Base-by-base conservation (phyloP, 1,140 invertebrate species). In the Drosophila carrolli region DNA sequence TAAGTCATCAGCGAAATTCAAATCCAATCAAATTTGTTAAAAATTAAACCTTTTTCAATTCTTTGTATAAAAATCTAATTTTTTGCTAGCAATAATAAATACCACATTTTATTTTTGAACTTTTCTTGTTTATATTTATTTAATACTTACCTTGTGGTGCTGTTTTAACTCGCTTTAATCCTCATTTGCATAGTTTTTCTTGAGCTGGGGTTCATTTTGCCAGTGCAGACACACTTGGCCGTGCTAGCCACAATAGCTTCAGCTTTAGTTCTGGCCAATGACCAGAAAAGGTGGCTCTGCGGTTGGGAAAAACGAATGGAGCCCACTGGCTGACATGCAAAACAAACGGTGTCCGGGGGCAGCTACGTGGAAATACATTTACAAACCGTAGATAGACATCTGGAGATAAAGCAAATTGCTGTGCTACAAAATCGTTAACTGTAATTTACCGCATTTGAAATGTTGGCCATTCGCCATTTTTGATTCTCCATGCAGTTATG, bases 381-480 rank as follows among this genome's bases (percentile, higher is more conserved):
- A 78, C 85, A 88, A 89, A 78, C 84, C 76, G 76, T 63, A 81
- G 84, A 89, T 89, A 90, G 74, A 84, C 78, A 90, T 89, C 85
- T 90, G 54, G 35, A 81, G 84, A 89, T 89, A 89, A 89, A 61
- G 85, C 77, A 89, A 89, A 89, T 89, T 89, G 84, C 84, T 84
- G 80, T 81, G 84, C 85, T 89, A 89, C 85, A 89, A 89, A 89
- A 89, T 89, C 80, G 84, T 89, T 89, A 89, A 84, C 80, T 84
- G 84, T 89, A 89, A 89, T 89, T 89, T 89, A 89, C 80, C 80
- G 84, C 77, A 89, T 89, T 89, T 66, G 65, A 71, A 86, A 86
- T 63, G 84, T 65, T 66, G 61, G 73, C 62, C 60, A 57, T 71
- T 85, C 46, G 44, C 14, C 54, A 61, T 56, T 63, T 37, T 44